Evolutionary conservation across 2,888 invertebrate species (phyloP).

Genomic region (Cheilosia scutellata): DNA sequence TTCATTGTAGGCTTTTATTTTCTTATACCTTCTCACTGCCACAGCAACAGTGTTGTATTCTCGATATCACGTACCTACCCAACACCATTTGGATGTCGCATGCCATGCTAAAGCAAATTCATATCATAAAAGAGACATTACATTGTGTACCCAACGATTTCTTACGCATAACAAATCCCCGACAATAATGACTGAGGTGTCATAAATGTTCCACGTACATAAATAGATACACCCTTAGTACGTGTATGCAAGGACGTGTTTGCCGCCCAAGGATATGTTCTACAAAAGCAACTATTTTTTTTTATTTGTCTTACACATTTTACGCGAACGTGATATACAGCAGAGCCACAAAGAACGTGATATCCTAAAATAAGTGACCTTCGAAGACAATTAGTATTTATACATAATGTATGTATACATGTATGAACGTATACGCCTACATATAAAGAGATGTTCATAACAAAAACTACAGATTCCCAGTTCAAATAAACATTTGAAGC

Average conservation of each 20-base stretch:
- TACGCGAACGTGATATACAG: conserved; percentile 27
- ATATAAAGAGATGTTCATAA: background rate
- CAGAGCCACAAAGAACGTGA: conserved; percentile 27
- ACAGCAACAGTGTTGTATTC: background rate
- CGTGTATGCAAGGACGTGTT: conserved; percentile 31
- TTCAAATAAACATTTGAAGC: no score
- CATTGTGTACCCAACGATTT: conserved; percentile 1
- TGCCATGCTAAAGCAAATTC: background rate
- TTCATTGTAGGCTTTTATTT: conserved; percentile 21
- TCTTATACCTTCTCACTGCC: background rate
- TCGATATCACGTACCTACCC: conserved; percentile 6
- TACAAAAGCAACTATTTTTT: conserved; percentile 1
- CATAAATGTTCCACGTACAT: conserved; percentile 32
- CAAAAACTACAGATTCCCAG: no score
- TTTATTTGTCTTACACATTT: conserved; percentile 25
- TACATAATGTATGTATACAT: background rate
- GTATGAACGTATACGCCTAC: background rate
- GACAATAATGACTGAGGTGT: conserved; percentile 40
- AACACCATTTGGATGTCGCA: background rate
- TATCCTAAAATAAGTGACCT: conserved; percentile 38
- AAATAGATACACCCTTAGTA: conserved; percentile 22
- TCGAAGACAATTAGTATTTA: conserved; percentile 54
- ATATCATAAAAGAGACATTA: conserved; percentile 7
- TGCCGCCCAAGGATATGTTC: background rate
- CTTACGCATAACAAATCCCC: conserved; percentile 41